phyloP scores from a whole-genome alignment of 2,888 invertebrate genomes.

The Eupeodes luniger region DNA sequence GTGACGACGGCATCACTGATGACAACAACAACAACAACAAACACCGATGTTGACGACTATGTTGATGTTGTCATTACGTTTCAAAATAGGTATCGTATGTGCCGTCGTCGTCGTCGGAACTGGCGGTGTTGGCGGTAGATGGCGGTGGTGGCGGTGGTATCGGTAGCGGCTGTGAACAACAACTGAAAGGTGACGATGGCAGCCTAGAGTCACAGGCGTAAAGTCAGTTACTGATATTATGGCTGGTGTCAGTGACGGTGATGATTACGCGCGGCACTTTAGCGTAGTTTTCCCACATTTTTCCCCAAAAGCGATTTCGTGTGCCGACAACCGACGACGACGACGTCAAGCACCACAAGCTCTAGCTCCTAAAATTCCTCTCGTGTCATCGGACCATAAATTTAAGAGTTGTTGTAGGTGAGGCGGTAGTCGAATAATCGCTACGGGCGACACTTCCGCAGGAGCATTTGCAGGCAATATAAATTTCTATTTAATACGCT shows the following conservation, averaged over 20 bases:
- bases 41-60: conserved; percentile 70
- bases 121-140: conserved; percentile 21
- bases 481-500: conserved; percentile 65
- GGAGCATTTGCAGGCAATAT: conserved; percentile 64
- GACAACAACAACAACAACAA: conserved; percentile 44
- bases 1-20: conserved; percentile 27
- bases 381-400: conserved; percentile 70
- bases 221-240: not conserved
- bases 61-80: conserved; percentile 73
- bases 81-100: conserved; percentile 61
- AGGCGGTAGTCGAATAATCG: conserved; percentile 42
- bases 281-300: conserved; percentile 69
- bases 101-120: conserved; percentile 22
- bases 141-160: conserved; percentile 34
- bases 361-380: conserved; percentile 63
- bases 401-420: conserved; percentile 42
- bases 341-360: not conserved
- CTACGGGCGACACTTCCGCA: conserved; percentile 69
- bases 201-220: conserved; percentile 1
- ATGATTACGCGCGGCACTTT: conserved; percentile 46
- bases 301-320: conserved; percentile 49
- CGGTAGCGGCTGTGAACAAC: not conserved
- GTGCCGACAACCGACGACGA: conserved; percentile 11
- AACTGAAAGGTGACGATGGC: conserved; percentile 17
- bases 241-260: not conserved